Conservation (phyloP, 2,113 vertebrate species). For the Uria lomvia region DNA sequence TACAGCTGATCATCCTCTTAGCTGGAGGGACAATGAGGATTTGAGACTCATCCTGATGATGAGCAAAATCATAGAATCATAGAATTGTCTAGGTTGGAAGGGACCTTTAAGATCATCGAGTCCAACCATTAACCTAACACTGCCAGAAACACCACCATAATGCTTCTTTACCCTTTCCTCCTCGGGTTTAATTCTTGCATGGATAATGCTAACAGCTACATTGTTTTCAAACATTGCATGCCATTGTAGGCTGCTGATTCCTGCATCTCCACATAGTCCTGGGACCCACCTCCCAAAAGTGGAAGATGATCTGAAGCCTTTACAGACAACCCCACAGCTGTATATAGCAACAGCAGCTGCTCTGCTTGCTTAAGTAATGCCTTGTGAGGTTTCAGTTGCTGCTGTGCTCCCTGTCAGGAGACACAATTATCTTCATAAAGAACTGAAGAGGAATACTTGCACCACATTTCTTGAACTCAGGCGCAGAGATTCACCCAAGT, state of each 20-base stretch:
- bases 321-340: background rate
- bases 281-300: background rate
- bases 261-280: fast-evolving
- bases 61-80: background rate
- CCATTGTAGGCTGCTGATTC: background rate
- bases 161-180: background rate
- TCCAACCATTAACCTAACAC: background rate
- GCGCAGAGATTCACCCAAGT: conserved; percentile 56
- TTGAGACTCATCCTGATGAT: background rate
- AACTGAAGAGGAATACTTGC: background rate
- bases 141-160: background rate
- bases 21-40: background rate
- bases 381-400: background rate
- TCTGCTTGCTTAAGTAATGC: background rate
- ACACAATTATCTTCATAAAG: conserved; percentile 12
- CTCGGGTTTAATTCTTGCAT: background rate
- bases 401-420: background rate
- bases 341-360: background rate
- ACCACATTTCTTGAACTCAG: conserved; percentile 9
- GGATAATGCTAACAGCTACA: fast-evolving
- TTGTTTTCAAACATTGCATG: background rate
- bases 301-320: background rate
- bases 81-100: background rate
- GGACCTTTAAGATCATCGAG: background rate
- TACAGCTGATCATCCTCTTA: background rate